These are phyloP conservation scores for Tetrax tetrax DNA, from an alignment of 2,113 vertebrate species.

Conservation along the genomic window DNA sequence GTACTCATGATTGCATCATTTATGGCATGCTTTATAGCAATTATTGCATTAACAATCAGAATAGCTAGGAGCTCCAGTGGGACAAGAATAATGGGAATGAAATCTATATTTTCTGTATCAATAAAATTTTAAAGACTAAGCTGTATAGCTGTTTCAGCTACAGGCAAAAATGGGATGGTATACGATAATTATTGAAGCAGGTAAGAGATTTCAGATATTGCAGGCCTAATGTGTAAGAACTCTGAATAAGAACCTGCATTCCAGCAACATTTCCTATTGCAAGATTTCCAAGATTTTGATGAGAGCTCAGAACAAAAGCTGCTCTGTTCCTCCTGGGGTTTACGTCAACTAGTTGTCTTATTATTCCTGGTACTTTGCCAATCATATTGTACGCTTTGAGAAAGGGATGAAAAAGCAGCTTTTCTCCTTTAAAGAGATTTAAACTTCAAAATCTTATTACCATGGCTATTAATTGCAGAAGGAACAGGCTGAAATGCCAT, in stretches of 20 bases:
- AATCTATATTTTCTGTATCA: background rate
- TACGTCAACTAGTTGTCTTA: constrained; percentile 72
- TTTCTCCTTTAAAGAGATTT: constrained; percentile 63
- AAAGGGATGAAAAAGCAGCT: constrained; percentile 68
- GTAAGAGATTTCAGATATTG: constrained; percentile 47
- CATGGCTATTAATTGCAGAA: background rate
- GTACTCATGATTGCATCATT: background rate
- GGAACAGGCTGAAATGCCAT: background rate
- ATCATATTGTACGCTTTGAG: constrained; percentile 69
- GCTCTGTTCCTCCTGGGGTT: constrained; percentile 71
- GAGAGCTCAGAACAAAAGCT: constrained; percentile 72
- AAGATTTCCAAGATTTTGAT: constrained; percentile 64
- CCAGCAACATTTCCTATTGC: constrained; percentile 61
- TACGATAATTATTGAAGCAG: constrained; percentile 9
- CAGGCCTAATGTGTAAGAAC: constrained; percentile 35
- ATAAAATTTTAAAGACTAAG: background rate
- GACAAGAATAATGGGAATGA: background rate
- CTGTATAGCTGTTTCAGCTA: background rate
- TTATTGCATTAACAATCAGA: background rate
- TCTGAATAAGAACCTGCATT: constrained; percentile 47
- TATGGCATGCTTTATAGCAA: background rate
- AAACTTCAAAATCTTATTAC: constrained; percentile 42
- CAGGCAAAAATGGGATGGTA: constrained; percentile 28
- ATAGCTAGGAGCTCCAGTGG: background rate
- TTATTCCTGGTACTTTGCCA: constrained; percentile 78